phyloP scores from a whole-genome alignment of 1,140 invertebrate species.

The Hycleus cichorii region DNA sequence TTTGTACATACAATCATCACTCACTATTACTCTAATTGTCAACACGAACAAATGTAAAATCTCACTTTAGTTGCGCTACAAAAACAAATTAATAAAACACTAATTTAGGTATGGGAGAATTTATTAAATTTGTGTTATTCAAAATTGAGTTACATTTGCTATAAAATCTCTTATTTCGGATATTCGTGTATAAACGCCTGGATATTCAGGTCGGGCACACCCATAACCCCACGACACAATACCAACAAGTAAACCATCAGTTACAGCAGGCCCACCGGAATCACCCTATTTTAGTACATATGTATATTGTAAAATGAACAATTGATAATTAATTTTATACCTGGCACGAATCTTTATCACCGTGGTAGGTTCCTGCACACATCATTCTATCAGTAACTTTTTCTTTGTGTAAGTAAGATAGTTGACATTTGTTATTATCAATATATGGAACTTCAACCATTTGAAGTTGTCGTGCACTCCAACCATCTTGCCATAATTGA shows the following conservation, averaged over 20 bases:
- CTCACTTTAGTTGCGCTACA: too few species aligned
- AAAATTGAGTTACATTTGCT: background rate
- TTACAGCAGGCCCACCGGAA: slow-evolving; percentile 45
- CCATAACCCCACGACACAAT: slow-evolving; percentile 45
- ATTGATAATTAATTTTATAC: background rate
- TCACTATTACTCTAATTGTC: too few species aligned
- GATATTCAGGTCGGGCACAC: slow-evolving; percentile 39
- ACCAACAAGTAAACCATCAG: slow-evolving; percentile 46
- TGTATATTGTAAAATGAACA: background rate
- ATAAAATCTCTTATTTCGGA: slow-evolving; percentile 50
- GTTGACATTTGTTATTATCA: slow-evolving; percentile 23
- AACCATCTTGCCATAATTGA: slow-evolving; percentile 4
- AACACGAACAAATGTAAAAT: too few species aligned
- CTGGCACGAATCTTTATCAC: slow-evolving; percentile 65
- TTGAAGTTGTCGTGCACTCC: slow-evolving; percentile 20
- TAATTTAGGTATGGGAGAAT: too few species aligned
- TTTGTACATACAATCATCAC: too few species aligned
- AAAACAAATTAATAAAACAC: too few species aligned
- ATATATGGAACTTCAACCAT: slow-evolving; percentile 36
- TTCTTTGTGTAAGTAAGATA: slow-evolving; percentile 20
- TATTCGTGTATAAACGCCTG: slow-evolving; percentile 51
- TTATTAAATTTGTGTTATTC: too few species aligned
- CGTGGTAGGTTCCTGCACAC: slow-evolving; percentile 36
- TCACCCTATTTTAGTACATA: slow-evolving; percentile 37
- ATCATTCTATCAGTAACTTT: slow-evolving; percentile 38